Conservation (phyloP, 2,797 vertebrate genomes). For the Pipistrellus pygmaeus region DNA sequence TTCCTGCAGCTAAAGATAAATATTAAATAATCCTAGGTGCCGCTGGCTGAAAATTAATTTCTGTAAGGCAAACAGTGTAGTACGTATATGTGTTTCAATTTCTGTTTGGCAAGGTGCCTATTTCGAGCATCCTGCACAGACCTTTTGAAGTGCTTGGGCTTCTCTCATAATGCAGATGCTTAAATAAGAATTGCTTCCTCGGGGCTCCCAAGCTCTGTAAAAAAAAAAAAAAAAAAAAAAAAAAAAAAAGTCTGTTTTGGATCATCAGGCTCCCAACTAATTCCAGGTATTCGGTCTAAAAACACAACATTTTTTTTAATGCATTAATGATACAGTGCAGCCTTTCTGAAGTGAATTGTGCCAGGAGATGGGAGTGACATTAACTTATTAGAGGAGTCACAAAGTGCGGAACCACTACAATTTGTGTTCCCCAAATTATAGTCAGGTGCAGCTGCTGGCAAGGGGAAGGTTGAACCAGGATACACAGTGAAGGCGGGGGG, state of each 20-base stretch:
- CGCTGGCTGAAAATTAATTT: slow-evolving; percentile 90
- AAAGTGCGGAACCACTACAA: slow-evolving; percentile 72
- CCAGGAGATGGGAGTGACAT: slow-evolving; percentile 66
- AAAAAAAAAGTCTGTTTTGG: slow-evolving; percentile 65
- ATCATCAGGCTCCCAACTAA: slow-evolving; percentile 78
- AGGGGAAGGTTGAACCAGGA: neutral
- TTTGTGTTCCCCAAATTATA: slow-evolving; percentile 71
- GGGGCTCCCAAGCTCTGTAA: slow-evolving; percentile 41
- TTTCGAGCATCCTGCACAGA: slow-evolving; percentile 85
- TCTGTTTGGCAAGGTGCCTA: slow-evolving; percentile 88
- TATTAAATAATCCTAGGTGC: slow-evolving; percentile 90
- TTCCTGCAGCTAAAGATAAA: slow-evolving; percentile 90
- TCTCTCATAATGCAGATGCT: slow-evolving; percentile 83
- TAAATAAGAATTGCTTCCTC: slow-evolving; percentile 72
- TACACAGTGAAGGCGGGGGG: neutral
- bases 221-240: neutral
- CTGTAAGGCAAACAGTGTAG: slow-evolving; percentile 90
- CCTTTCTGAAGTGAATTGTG: slow-evolving; percentile 65
- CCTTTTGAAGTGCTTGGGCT: slow-evolving; percentile 84
- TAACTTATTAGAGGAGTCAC: slow-evolving; percentile 65
- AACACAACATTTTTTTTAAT: slow-evolving; percentile 78
- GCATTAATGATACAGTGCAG: slow-evolving; percentile 68
- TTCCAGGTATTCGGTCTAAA: slow-evolving; percentile 77
- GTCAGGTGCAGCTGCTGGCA: neutral
- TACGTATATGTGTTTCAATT: slow-evolving; percentile 88